A percentile compares a stretch with the other conserved stretches of the same genome.
Conservation (phyloP, 2,888 invertebrate species). For the Chrysopilus asiliformis region DNA sequence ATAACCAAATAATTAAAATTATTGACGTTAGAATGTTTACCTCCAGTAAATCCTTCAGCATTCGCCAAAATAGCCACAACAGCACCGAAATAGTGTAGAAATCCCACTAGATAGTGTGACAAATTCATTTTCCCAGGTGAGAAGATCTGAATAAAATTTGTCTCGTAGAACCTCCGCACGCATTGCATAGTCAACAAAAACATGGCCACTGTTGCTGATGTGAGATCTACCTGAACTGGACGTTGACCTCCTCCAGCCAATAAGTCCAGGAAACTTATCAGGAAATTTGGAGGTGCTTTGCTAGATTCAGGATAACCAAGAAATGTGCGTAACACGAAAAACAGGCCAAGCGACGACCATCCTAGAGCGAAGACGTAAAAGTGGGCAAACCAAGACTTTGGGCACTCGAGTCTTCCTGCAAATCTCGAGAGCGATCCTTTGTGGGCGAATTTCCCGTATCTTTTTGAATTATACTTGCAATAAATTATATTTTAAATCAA, state of each 20-base stretch:
- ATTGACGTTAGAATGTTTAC: too few species aligned
- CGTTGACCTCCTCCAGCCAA: conserved; percentile 35
- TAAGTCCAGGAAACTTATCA: conserved; percentile 28
- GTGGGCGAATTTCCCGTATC: too few species aligned
- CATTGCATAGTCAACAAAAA: conserved; percentile 55
- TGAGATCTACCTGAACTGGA: conserved; percentile 25
- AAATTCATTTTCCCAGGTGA: conserved; percentile 68
- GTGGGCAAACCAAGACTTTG: conserved; percentile 68
- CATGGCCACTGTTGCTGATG: conserved; percentile 44
- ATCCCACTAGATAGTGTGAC: conserved; percentile 62
- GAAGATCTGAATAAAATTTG: conserved; percentile 65
- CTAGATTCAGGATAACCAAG: too few species aligned
- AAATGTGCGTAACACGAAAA: conserved; percentile 40
- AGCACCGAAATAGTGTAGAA: conserved; percentile 61
- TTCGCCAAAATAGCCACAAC: conserved; percentile 53
- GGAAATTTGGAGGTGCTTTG: conserved; percentile 35
- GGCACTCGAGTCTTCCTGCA: conserved; percentile 45
- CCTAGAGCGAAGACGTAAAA: conserved; percentile 61
- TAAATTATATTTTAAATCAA: too few species aligned
- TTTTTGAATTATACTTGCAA: too few species aligned
- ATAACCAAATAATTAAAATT: too few species aligned
- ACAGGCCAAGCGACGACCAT: conserved; percentile 39
- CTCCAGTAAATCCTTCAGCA: conserved; percentile 49
- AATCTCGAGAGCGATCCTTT: conserved; percentile 35
- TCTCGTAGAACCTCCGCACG: conserved; percentile 65